phyloP scores from a whole-genome alignment of 53 echinoderm and acorn worm species.

The Patiria pectinifera region DNA sequence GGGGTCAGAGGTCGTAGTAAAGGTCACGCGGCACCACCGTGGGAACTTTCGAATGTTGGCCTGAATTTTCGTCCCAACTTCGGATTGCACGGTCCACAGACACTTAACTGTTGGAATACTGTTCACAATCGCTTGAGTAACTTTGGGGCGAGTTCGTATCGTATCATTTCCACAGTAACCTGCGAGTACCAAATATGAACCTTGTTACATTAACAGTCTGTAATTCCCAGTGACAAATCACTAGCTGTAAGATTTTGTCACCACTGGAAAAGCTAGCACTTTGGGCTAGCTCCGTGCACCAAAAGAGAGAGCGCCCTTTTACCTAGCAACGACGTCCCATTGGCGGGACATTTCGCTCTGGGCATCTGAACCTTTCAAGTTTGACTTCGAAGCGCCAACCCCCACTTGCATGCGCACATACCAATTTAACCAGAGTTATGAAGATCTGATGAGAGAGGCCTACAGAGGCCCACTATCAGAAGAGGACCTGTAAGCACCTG shows the following conservation, averaged over 20 bases:
- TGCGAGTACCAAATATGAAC: not conserved
- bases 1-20: not conserved
- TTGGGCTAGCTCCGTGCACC: not conserved
- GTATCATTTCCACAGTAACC: constrained; percentile 30
- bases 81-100: not conserved
- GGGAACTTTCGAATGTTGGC: not conserved
- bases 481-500: no score
- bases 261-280: no score
- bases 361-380: not conserved
- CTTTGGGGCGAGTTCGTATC: not conserved
- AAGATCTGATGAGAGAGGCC: not conserved
- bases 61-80: constrained; percentile 1
- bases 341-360: not conserved
- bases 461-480: no score
- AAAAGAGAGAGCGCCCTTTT: no score
- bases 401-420: not conserved
- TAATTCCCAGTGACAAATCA: no score
- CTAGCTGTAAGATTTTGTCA: no score
- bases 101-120: not conserved
- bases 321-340: no score
- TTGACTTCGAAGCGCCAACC: not conserved
- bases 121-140: not conserved
- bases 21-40: not conserved
- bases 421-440: not conserved
- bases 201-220: no score